Evolutionary conservation across 2,113 vertebrate genomes (phyloP), one percentile per base, ranked within the genome.

Genomic region (Prolemur simus): DNA sequence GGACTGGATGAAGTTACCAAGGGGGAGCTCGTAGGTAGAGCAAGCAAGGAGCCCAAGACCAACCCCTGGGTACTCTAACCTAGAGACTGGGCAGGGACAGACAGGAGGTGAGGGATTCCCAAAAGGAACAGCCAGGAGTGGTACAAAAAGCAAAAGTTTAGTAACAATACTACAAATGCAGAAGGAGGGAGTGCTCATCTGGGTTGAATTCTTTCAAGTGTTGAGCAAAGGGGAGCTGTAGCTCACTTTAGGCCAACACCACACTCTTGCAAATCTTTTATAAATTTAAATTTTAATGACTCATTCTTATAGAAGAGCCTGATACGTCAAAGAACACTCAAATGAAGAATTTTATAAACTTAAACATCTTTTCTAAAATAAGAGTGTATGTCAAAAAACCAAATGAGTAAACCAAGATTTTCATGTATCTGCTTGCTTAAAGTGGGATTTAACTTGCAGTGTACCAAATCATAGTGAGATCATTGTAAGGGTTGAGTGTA

Each of bases 321-420:
- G 56, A 95, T 81, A 83, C 17, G 6, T 73, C n/a, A 91, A 95
- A 96, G 39, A 32, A 92, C 8, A 23, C n/a, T 54, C 54, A 95
- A 80, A 84, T 34, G 69, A 82, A 85, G n/a, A 84, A 47, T 87
- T 94, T 80, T 91, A 54, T 49, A 29, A 89, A 94, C 54, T 71
- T 73, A 83, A 84, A 94, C 47, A 92, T n/a, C 11, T 93, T 91
- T 96, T 54, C 64, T 84, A 47, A 93, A 86, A 37, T 96, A 78
- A 73, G 66, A 89, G 6, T 73, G n/a, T n/a, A 60, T 86, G 37
- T 82, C 34, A 95, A 68, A 80, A 77, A 78, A 97, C 69, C 54
- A 52, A 94, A 96, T 47, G 52, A 90, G n/a, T 52, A 94, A 88
- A 66, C 14, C n/a, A 81, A 74, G 27, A 49, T 47, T 78, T 29